Evolutionary conservation across 2,113 vertebrate species (phyloP), one percentile per base, ranked within the genome.

Genomic region (Daboia siamensis): DNA sequence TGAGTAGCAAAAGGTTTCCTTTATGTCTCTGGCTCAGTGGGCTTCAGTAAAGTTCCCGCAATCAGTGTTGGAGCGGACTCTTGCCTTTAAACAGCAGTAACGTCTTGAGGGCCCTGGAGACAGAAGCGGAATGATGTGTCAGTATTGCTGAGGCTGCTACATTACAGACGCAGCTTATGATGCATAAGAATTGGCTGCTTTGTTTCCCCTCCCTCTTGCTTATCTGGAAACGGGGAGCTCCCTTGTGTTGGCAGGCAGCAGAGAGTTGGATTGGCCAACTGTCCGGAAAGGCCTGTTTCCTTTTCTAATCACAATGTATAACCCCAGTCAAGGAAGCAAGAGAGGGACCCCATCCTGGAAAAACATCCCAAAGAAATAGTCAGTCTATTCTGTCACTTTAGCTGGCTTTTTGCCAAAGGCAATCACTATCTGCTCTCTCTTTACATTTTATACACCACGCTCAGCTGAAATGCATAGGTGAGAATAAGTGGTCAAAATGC

Each of bases 131-230:
- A 91, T 86, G 56, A 91, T 89, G 90, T 91, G 87, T 90, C 90
- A 90, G 87, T 90, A 87, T 52, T 39, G 33, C 55, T 90, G 93
- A 89, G 80, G 69, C 57, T 61, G 23, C 21, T 74, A 33, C 13
- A 13, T 51, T 56, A n/a, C 21, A 80, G 48, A 86, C 57, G 74
- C 51, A 86, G 69, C 80, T 87, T n/a, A 86, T 86, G 90, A 93
- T 93, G 88, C 80, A 90, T 56, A 91, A 92, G 51, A 91, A 87
- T 11, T 90, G 80, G 93, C 80, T 55, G 20, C 88, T 29, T 93
- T 46, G 17, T 80, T 39, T 90, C 48, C 90, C 93, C 48, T 64
- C 39, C 80, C 48, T 39, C 21, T 56, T 33, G 12, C 11, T 52
- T 88, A 56, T 93, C 61, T 46, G 74, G 69, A 86, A 5, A 24